Evolutionary conservation across 1,140 invertebrate species (phyloP), one percentile per base, ranked within the genome.

Genomic region (Thaumetopoea pityocampa): DNA sequence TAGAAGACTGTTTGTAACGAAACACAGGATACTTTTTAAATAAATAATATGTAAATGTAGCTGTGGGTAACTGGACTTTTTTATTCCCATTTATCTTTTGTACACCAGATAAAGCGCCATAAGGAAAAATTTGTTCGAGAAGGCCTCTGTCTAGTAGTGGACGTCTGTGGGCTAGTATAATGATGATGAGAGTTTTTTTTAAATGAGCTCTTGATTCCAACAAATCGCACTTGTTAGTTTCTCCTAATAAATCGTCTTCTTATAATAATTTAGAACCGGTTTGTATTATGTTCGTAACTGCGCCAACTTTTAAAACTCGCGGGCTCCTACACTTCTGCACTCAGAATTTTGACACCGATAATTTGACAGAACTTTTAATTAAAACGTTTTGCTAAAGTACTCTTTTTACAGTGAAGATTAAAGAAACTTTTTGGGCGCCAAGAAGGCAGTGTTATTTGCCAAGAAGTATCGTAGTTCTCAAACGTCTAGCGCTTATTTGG

Each of bases 281-380:
- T 29, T 12, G 4, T 26, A 19, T 18, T 11, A 28, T 19, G 8
- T 27, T 12, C 1, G 10, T 5, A 26, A 18, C 0, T 15, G 20
- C 20, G 14, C 20, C 16, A 40, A 32, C 27, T 32, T 53, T 43
- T 5, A 7, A 12, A 45, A 52, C 8, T 45, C 20, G 26, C 23
- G 28, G 29, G 35, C 20, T 26, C 32, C 16, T 30, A 38, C 40
- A 44, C 42, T 50, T 37, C 26, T 33, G 18, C 52, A 37, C 38
- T 50, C 44, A 33, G 40, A 27, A 53, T 43, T 47, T 50, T 50
- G 42, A 50, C 47, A 55, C 56, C 54, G 53, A 52, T 48, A 45
- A 50, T 42, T 50, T 32, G 38, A 23, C 22, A 9, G 43, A 51
- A 55, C 30, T 55, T 55, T 49, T 51, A 55, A 55, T 51, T 60